A percentile compares a stretch with the other conserved stretches of the same genome.
Evolutionary conservation across 2,113 vertebrate genomes (phyloP).

Genomic region (Raja brachyura): DNA sequence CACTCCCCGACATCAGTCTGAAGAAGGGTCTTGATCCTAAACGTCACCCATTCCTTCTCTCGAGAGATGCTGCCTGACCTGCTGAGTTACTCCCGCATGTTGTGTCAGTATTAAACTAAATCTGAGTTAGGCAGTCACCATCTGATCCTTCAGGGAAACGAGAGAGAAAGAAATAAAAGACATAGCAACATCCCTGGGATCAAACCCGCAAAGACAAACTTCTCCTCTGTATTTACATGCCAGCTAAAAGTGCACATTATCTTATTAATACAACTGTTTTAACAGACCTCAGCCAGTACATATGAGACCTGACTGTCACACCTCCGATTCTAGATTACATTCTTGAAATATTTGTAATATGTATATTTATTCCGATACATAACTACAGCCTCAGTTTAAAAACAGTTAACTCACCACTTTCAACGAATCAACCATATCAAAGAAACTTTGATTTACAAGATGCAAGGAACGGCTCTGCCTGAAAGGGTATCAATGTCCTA

Average conservation of each 20-base stretch:
- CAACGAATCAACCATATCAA: neutral
- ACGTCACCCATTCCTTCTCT: too few species aligned
- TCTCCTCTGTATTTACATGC: neutral
- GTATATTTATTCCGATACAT: neutral
- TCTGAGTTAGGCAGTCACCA: neutral
- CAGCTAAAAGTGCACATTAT: neutral
- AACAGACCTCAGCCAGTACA: neutral
- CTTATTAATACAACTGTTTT: neutral
- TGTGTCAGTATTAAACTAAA: too few species aligned
- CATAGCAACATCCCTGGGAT: neutral
- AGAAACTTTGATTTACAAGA: neutral
- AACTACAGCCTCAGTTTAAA: neutral
- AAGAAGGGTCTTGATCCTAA: too few species aligned
- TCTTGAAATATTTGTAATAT: neutral
- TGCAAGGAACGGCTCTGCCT: too few species aligned
- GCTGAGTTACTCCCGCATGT: too few species aligned
- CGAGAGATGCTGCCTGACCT: too few species aligned
- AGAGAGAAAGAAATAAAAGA: neutral
- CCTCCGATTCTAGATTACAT: neutral
- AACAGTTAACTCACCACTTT: neutral
- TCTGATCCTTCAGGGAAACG: neutral
- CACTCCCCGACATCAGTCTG: too few species aligned
- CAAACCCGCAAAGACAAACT: neutral
- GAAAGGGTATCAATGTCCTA: too few species aligned
- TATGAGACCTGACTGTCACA: neutral